phyloP scores from a whole-genome alignment of 2,113 vertebrate species.

The Suricata suricatta region DNA sequence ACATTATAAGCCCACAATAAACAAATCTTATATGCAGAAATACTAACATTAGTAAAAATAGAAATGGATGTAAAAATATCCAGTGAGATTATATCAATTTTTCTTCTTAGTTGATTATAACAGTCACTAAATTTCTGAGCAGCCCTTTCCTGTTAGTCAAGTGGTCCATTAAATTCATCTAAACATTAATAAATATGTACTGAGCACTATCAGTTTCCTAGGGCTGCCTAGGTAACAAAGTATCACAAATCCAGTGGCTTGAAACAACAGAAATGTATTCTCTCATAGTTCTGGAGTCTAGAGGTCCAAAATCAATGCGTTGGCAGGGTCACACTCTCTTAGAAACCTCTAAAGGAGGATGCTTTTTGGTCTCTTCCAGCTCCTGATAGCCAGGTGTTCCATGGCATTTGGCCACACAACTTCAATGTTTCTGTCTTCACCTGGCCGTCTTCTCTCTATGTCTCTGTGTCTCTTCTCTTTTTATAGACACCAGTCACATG shows the following conservation, averaged over 20 bases:
- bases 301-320: background rate
- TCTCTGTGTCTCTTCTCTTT: constrained; percentile 17
- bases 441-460: background rate
- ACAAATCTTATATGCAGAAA: background rate
- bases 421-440: background rate
- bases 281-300: background rate
- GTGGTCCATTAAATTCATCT: background rate
- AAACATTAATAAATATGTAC: background rate
- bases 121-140: background rate
- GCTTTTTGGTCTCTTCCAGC: background rate
- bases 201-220: background rate
- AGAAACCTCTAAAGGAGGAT: background rate
- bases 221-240: background rate
- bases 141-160: background rate
- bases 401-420: background rate
- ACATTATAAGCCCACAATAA: background rate
- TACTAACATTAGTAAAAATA: constrained; percentile 9
- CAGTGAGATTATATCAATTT: background rate
- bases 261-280: background rate
- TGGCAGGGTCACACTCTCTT: background rate
- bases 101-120: background rate
- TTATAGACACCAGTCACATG: background rate
- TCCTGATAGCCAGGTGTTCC: background rate
- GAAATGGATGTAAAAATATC: background rate
- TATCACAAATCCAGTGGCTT: background rate